Conservation (phyloP, 2,888 invertebrate species). For the Pheosia gnoma region DNA sequence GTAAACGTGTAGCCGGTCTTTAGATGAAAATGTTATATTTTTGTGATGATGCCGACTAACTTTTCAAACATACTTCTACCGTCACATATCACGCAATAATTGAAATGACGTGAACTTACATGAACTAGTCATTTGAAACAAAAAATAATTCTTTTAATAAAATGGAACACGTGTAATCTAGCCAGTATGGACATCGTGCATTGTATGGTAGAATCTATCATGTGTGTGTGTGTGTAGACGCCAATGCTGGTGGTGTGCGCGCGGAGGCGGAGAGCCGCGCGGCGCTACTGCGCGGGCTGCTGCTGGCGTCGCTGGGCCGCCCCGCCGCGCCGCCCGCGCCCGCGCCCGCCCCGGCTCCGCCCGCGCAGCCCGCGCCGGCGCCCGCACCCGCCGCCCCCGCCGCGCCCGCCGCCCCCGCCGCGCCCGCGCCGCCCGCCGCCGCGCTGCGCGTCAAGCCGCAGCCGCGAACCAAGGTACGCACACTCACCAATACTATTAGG, state of each 20-base stretch:
- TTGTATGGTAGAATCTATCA: background rate
- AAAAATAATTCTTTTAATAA: no score
- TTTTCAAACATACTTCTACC: no score
- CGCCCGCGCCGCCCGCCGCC: conserved; percentile 48
- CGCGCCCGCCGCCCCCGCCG: conserved; percentile 41
- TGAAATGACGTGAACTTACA: no score
- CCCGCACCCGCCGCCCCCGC: conserved; percentile 33
- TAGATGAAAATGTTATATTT: no score
- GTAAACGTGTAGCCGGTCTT: no score
- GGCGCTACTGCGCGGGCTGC: conserved; percentile 72
- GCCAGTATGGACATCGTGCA: no score
- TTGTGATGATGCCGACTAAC: no score
- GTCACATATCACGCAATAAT: no score
- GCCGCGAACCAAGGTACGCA: conserved; percentile 69
- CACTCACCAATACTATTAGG: background rate
- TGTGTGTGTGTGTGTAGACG: conserved; percentile 43
- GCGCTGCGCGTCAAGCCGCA: conserved; percentile 70
- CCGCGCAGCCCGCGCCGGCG: conserved; percentile 38
- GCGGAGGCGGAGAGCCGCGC: conserved; percentile 69
- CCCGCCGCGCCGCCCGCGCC: conserved; percentile 48
- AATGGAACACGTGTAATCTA: no score
- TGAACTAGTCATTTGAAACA: no score
- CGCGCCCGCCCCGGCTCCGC: conserved; percentile 41
- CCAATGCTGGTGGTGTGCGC: conserved; percentile 48
- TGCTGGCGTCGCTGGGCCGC: conserved; percentile 76